A percentile compares a stretch with the other conserved stretches of the same genome.
Evolutionary conservation across 2,888 invertebrate species (phyloP).

Genomic region (Hypomecis atomaria): DNA sequence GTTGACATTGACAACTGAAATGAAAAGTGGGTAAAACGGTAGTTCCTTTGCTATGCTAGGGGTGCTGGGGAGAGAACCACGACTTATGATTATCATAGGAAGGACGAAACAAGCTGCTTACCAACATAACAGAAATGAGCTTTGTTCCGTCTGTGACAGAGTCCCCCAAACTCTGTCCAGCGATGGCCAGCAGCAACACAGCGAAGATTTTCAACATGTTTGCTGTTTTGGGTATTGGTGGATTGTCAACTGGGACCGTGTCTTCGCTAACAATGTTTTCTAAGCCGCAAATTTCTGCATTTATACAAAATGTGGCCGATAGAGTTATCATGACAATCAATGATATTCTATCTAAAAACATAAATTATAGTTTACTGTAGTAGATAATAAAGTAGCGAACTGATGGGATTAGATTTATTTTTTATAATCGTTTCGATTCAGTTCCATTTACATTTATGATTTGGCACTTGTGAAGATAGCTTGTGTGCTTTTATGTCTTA

Average conservation of each 20-base stretch:
- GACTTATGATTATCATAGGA: too few species aligned
- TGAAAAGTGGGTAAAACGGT: too few species aligned
- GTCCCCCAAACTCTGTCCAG: constrained; percentile 2
- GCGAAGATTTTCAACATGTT: neutral
- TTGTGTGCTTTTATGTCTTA: too few species aligned
- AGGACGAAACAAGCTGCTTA: neutral
- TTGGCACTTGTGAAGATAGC: too few species aligned
- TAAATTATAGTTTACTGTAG: neutral
- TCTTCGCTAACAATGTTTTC: constrained; percentile 4
- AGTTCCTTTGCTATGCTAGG: too few species aligned
- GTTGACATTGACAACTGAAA: too few species aligned
- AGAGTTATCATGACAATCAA: constrained; percentile 1
- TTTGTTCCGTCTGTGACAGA: constrained; percentile 9
- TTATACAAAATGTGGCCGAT: constrained; percentile 1
- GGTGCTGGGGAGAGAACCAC: too few species aligned
- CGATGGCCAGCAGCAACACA: neutral
- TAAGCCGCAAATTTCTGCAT: neutral
- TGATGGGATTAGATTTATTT: constrained; percentile 2
- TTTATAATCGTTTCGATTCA: neutral
- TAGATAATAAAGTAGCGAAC: neutral
- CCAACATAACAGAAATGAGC: constrained; percentile 6
- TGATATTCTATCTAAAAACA: neutral
- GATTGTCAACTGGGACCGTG: neutral
- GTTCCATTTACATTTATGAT: neutral
- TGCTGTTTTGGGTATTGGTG: neutral